Conservation (phyloP, 2,113 vertebrate genomes). For the Podarcis raffonei region DNA sequence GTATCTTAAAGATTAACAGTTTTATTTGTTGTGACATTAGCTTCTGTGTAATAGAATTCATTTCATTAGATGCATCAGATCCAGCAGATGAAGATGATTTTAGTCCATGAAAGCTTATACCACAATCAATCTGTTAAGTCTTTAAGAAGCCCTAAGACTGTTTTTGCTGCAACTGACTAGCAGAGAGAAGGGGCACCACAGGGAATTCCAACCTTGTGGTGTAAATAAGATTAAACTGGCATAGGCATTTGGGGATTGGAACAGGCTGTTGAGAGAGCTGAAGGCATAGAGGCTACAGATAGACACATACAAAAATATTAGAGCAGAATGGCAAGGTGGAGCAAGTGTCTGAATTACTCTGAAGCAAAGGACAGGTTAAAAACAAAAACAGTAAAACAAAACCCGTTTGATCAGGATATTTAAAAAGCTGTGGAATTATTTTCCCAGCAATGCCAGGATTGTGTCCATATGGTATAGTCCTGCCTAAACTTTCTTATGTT, state of each 20-base stretch:
- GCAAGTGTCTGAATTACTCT: neutral
- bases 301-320: neutral
- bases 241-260: neutral
- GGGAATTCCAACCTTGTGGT: neutral
- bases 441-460: neutral
- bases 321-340: neutral
- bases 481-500: too few relatives aligned
- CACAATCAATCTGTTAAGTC: too few relatives aligned
- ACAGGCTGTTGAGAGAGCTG: neutral
- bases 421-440: too few relatives aligned
- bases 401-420: neutral
- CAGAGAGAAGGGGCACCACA: too few relatives aligned
- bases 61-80: too few relatives aligned
- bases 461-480: neutral
- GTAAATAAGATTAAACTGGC: neutral
- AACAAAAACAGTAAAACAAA: too few relatives aligned
- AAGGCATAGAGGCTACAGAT: neutral
- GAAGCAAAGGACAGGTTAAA: neutral
- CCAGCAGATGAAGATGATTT: too few relatives aligned
- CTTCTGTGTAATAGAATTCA: too few relatives aligned
- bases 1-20: neutral
- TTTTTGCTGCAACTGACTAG: too few relatives aligned
- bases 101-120: too few relatives aligned
- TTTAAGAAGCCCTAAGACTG: too few relatives aligned
- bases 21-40: too few relatives aligned